Base-by-base conservation (phyloP, 2,888 invertebrate genomes). In the Ferrisia virgata region DNA sequence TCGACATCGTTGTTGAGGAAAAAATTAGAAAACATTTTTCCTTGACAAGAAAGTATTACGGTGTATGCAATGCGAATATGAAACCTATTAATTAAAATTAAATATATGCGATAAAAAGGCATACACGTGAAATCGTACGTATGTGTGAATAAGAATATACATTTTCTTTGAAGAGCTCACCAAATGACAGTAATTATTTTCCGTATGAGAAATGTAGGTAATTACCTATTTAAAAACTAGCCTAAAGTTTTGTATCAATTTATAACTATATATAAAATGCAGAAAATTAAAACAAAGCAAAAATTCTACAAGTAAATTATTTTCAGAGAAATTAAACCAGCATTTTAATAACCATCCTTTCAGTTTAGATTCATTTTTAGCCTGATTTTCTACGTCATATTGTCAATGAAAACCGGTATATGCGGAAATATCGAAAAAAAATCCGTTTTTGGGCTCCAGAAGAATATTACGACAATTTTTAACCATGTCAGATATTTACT, bases 1-100 rank as follows among this genome's bases (percentile, higher is more conserved):
- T 22, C 33, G 72, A 9, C n/a, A 33, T 28, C 28, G 33, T 72
- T 53, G 15, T 11, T 33, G 9, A 72, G 33, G 13, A 64, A 64
- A 64, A 72, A 72, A 72, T 72, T 72, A 72, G 72, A 72, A 72
- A 72, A 72, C 13, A 72, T 36, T 72, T 72, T 72, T 33, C 72
- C 33, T 72, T 28, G 33, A 33, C 72, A 31, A 33, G 33, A 31
- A 72, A 72, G 31, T 28, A 72, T 33, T 3, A 47, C 18, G 47
- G 18, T n/a, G 33, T 72, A 31, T 9, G 4, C 31, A 31, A 31
- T 47, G 72, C 72, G 72, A 72, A 72, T 72, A 72, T 25, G 31
- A 36, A 72, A 72, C 33, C 72, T 72, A 72, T 72, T 72, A 72
- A 72, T 72, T 72, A 33, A 31, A 33, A 31, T 33, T 33, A 72